These are phyloP conservation scores for Aspidiotus rigidus DNA, from an alignment of 2,888 invertebrate species.

Conservation along the genomic window DNA sequence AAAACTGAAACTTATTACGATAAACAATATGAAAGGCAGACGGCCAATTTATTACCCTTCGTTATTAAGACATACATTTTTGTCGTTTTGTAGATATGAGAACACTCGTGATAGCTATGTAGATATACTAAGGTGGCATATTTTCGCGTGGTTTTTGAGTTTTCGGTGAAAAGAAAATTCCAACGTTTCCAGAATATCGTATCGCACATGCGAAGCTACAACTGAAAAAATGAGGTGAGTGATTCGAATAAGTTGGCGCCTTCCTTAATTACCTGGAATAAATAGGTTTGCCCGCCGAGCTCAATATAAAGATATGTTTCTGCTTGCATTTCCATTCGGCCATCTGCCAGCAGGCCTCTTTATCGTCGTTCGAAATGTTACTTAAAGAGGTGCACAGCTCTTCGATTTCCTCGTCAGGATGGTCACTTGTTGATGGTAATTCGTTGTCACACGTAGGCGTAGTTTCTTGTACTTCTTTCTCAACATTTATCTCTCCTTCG, in stretches of 20 bases:
- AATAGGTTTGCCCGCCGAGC: slow-evolving; percentile 93
- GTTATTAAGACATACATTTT: slow-evolving; percentile 1
- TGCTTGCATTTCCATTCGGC: slow-evolving; percentile 65
- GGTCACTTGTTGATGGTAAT: too few relatives aligned
- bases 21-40: slow-evolving; percentile 15
- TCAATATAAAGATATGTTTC: slow-evolving; percentile 88
- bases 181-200: too few relatives aligned
- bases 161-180: not conserved
- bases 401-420: too few relatives aligned
- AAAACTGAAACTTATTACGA: slow-evolving; percentile 2
- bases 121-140: too few relatives aligned
- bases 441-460: too few relatives aligned
- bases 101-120: too few relatives aligned
- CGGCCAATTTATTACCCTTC: slow-evolving; percentile 1
- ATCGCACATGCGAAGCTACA: not conserved
- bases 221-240: not conserved
- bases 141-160: too few relatives aligned
- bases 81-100: too few relatives aligned
- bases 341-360: slow-evolving; percentile 39
- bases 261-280: slow-evolving; percentile 62
- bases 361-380: slow-evolving; percentile 8
- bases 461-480: too few relatives aligned
- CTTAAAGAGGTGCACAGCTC: too few relatives aligned
- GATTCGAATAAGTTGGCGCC: not conserved
- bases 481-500: too few relatives aligned